Evolutionary conservation across 2,797 vertebrate species (phyloP).

Genomic region (Crocodylus rhombifer): DNA sequence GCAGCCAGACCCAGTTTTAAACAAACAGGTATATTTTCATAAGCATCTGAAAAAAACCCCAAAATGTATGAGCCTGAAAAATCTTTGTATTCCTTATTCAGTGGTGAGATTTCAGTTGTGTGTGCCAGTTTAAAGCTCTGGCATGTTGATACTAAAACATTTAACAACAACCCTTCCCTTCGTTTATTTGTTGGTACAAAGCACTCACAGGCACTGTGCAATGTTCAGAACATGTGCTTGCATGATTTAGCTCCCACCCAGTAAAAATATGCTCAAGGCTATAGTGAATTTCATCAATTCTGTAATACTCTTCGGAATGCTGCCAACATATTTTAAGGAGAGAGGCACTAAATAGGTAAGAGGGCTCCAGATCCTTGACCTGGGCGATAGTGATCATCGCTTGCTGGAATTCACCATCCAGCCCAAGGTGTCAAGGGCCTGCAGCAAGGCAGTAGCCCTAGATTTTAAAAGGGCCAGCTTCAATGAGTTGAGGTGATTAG

Average conservation of each 20-base stretch:
- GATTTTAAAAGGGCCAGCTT: no score
- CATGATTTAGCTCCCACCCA: slow-evolving; percentile 40
- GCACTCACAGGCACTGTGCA: neutral
- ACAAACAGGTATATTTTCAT: neutral
- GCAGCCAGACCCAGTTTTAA: neutral
- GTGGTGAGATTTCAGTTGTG: neutral
- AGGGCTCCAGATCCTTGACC: no score
- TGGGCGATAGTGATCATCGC: no score
- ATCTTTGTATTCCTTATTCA: neutral
- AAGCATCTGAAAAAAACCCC: neutral
- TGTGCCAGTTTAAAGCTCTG: neutral
- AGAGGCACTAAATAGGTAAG: neutral
- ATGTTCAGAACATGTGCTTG: slow-evolving; percentile 2
- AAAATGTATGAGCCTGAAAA: neutral
- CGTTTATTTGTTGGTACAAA: neutral
- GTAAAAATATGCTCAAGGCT: slow-evolving; percentile 49
- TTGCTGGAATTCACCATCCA: no score
- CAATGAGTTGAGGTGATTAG: no score
- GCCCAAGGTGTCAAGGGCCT: no score
- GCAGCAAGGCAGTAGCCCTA: no score
- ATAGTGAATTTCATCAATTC: slow-evolving; percentile 29
- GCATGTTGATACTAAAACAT: neutral
- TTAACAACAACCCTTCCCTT: neutral
- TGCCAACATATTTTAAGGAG: neutral
- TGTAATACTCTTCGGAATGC: slow-evolving; percentile 30